A percentile compares a stretch with the other conserved stretches of the same genome.
These are phyloP conservation scores for Apis cerana DNA, from an alignment of 1,140 invertebrate genomes.

Conservation along the genomic window DNA sequence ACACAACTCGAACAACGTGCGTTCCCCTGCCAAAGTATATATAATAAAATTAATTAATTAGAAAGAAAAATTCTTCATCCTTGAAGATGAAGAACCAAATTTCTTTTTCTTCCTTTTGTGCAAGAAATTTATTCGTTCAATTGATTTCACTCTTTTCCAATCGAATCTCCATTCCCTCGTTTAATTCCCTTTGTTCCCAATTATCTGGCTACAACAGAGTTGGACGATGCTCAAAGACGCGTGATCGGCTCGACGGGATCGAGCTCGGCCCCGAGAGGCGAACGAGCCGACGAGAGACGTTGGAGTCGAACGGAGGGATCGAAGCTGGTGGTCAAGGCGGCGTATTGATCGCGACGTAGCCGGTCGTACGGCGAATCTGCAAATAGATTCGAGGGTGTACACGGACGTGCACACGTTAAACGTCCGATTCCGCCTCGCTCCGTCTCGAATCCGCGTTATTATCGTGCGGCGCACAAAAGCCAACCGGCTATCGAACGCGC, in stretches of 20 bases:
- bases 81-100: too few species aligned
- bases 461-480: constrained; percentile 27
- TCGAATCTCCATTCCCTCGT: too few species aligned
- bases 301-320: neutral
- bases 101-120: too few species aligned
- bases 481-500: neutral
- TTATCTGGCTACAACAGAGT: too few species aligned
- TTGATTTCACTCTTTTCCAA: too few species aligned
- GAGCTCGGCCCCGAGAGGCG: neutral
- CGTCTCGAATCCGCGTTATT: constrained; percentile 9
- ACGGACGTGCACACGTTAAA: constrained; percentile 13
- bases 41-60: too few species aligned
- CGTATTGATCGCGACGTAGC: constrained; percentile 10
- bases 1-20: too few species aligned
- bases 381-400: constrained; percentile 5
- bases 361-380: neutral
- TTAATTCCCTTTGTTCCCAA: too few species aligned
- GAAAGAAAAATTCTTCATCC: too few species aligned
- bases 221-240: too few species aligned
- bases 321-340: neutral
- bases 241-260: neutral
- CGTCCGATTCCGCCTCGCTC: neutral
- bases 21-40: too few species aligned
- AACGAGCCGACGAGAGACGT: neutral
- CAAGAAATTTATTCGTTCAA: too few species aligned